Evolutionary conservation across 2,113 vertebrate genomes (phyloP), one percentile per base, ranked within the genome.

Genomic region (Paramisgurnus dabryanus): DNA sequence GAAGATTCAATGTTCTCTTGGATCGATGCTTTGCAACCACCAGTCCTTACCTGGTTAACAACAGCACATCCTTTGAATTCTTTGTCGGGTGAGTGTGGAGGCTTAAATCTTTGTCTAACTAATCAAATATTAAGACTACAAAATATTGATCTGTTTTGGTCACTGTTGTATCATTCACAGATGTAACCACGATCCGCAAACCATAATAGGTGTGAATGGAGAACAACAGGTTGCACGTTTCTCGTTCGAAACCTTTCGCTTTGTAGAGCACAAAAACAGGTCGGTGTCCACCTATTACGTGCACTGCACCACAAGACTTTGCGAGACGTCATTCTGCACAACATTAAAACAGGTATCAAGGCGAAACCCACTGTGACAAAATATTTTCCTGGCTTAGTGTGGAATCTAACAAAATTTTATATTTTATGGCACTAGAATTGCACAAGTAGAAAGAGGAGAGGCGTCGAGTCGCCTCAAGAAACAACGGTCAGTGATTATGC

Each of bases 1-100:
- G 0, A 66, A 94, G 93, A 78, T 94, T 93, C 81, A 86, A 94
- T 66, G 90, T 94, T 58, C 66, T 93, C 66, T 88, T 94, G 80
- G 93, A 94, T 80, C 86, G 91, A 84, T 94, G 93, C 49, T 93
- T 80, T 6, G 87, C 89, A 22, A 91, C 92, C 71, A 89, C 89
- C 22, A 82, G 3, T 10, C 86, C 90, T 7, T 70, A 82, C 70
- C 88, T 86, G 4, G 1, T 1, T 0, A n/a, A 41, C 5, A 63
- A 45, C 4, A 63, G 8, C 3, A 79, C 50, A 6, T 87, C 8
- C 66, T 93, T 93, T 73, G 90, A 94, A 76, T 90, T 94, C 47
- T 94, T 94, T 78, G 85, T 94, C 0, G 93, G 93, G 93, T 94
- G 84, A 92, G 91, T 86, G 8, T 61, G 7, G 10, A 12, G 10